Evolutionary conservation across 2,888 invertebrate genomes (phyloP).

Genomic region (Trichopria drosophilae): DNA sequence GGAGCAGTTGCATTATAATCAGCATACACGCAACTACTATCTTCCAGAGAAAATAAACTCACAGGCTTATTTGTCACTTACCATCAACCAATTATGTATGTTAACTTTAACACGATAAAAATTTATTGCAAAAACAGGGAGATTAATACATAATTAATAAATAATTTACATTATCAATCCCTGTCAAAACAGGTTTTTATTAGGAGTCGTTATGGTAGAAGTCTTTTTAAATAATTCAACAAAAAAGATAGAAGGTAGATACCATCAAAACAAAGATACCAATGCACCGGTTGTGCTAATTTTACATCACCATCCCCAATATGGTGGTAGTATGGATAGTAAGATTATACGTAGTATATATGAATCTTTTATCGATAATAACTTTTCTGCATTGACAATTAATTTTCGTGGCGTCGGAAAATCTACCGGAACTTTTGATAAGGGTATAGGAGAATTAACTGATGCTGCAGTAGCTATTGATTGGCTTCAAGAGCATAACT

Average conservation of each 20-base stretch:
- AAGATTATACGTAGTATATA: constrained; percentile 13
- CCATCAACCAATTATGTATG: constrained; percentile 26
- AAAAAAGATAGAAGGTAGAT: constrained; percentile 16
- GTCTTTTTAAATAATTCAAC: constrained; percentile 13
- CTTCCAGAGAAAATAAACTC: constrained; percentile 21
- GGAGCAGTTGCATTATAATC: constrained; percentile 17
- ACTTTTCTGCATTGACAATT: constrained; percentile 15
- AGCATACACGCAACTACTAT: constrained; percentile 18
- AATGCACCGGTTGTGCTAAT: constrained; percentile 16
- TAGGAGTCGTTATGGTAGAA: constrained; percentile 15
- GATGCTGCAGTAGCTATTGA: constrained; percentile 18
- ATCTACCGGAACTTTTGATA: constrained; percentile 17
- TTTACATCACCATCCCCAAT: constrained; percentile 16
- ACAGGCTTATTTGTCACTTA: constrained; percentile 28
- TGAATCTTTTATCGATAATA: constrained; percentile 9
- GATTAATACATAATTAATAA: constrained; percentile 19
- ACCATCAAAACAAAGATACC: constrained; percentile 1
- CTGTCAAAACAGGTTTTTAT: constrained; percentile 20
- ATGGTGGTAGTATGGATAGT: constrained; percentile 21
- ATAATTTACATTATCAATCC: constrained; percentile 14
- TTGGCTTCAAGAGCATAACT: constrained; percentile 18
- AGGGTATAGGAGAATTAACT: constrained; percentile 15
- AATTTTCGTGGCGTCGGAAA: constrained; percentile 20
- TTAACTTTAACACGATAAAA: constrained; percentile 28
- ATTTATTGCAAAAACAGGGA: constrained; percentile 20